Base-by-base conservation (phyloP, 2,888 invertebrate genomes). In the Cerastoderma edule region DNA sequence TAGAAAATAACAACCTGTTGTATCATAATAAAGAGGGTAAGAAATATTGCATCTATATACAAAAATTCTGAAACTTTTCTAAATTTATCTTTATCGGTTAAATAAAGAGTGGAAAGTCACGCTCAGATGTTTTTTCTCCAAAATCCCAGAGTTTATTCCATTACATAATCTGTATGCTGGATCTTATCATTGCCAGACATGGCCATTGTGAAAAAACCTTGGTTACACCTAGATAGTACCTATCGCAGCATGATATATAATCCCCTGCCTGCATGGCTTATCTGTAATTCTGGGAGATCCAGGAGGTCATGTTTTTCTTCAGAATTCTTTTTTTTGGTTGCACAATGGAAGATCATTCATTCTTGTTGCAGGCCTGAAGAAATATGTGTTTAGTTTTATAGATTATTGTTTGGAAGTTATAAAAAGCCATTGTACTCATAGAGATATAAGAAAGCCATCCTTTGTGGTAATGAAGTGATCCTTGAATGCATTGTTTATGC, bases 191-290 rank as follows among this genome's bases (percentile, higher is more conserved):
- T 53, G 53, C 27, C 53, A 53, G 27, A 3, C 22, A 53, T 19
- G n/a, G n/a, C 19, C 56, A 30, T 56, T 56, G 30, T 56, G 28
- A 56, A 4, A 16, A 50, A 60, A 60, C 35, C 39, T 33, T 39
- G 39, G 60, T 35, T 60, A 60, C 60, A 60, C 60, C 60, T 60
- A 27, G 60, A 60, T 60, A 60, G 27, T 60, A 13, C 32, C 60
- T 60, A 60, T 60, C 60, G 35, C 60, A 39, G 39, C 60, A 32
- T 56, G 56, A 56, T 56, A 60, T 35, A 6, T 19, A 53, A 32
- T 39, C 30, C 22, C 60, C 32, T 13, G 39, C 39, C 39, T 33
- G 39, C 60, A 39, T 60, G 35, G 60, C 60, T 60, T 60, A 60
- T 60, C 60, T 39, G 60, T n/a, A 2, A 57, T n/a, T 57, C 39